Base-by-base conservation (phyloP, 2,113 vertebrate genomes). In the Taurulus bubalis region DNA sequence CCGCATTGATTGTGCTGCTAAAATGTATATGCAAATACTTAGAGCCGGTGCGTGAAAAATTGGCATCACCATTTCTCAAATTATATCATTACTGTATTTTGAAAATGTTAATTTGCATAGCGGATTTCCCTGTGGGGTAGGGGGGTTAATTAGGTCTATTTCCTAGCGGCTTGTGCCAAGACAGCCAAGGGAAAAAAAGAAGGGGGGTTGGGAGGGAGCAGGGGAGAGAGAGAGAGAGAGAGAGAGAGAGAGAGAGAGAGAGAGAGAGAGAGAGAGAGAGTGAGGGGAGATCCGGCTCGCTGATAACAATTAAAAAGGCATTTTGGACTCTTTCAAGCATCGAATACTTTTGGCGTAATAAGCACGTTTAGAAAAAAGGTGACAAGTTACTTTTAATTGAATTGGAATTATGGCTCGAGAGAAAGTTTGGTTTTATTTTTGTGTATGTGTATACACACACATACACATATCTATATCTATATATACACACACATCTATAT, bases 81-180 rank as follows among this genome's bases (percentile, higher is more conserved):
- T 99, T 95, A 98, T 98, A 98, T 98, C 96, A 98, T 98, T 97
- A 98, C 97, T 97, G 96, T 98, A 98, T 98, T 98, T 98, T 98
- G 96, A 97, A 98, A 98, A 98, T 97, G 97, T 97, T 99, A 97
- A 99, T 99, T 97, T 99, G 97, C 97, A 97, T 97, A 97, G 96
- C 94, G 96, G 96, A 98, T 98, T 98, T 98, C 97, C 98, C 97
- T 81, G 84, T 94, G 95, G 97, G 96, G 96, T 96, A 96, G 96
- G 96, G 92, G 96, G 97, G 96, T 97, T 99, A 99, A 99, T 99
- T 99, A 99, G 97, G 98, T 98, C 97, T 97, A 97, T 98, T 98
- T 98, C 97, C 95, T 96, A 95, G 96, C 95, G 93, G 97, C 96
- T 97, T 96, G 88, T 94, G 97, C 96, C 95, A 90, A 92, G 83